Evolutionary conservation across 2,888 invertebrate genomes (phyloP).

Genomic region (Stenolophus ochropezus): DNA sequence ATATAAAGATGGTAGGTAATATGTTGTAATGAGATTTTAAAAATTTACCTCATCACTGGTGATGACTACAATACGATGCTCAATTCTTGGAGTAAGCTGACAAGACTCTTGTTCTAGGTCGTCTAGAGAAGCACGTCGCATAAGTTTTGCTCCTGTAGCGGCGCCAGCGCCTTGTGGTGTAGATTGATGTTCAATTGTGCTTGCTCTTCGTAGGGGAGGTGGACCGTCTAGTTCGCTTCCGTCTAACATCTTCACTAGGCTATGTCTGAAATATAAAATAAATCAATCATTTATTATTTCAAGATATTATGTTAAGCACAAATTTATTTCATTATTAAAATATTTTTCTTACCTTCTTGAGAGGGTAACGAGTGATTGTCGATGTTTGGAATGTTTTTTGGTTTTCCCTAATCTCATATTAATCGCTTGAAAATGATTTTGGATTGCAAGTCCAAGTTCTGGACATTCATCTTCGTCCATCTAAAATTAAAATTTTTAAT

Average conservation of each 20-base stretch:
- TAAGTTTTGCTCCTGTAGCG: slow-evolving; percentile 73
- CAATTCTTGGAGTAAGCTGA: slow-evolving; percentile 86
- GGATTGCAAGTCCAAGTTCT: slow-evolving; percentile 87
- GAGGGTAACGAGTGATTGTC: slow-evolving; percentile 89
- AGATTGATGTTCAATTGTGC: slow-evolving; percentile 68
- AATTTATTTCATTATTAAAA: no score
- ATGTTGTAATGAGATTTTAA: no score
- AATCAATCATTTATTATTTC: background rate
- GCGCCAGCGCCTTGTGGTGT: slow-evolving; percentile 66
- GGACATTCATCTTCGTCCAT: slow-evolving; percentile 91
- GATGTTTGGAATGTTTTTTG: slow-evolving; percentile 84
- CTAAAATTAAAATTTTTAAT: slow-evolving; percentile 72
- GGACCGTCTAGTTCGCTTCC: slow-evolving; percentile 82
- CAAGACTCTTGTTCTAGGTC: slow-evolving; percentile 89
- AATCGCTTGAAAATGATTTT: slow-evolving; percentile 93
- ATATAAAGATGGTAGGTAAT: no score
- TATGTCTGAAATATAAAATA: slow-evolving; percentile 76
- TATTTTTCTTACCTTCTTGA: slow-evolving; percentile 80
- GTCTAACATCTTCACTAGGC: slow-evolving; percentile 86
- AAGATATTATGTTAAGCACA: background rate
- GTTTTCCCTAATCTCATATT: slow-evolving; percentile 85
- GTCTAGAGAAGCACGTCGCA: slow-evolving; percentile 84
- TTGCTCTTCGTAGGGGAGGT: slow-evolving; percentile 79
- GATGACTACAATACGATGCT: slow-evolving; percentile 86
- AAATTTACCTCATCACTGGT: slow-evolving; percentile 84